A percentile compares a stretch with the other conserved stretches of the same genome.
Evolutionary conservation across 2,888 invertebrate species (phyloP).

Genomic region (Exocentrus adspersus): DNA sequence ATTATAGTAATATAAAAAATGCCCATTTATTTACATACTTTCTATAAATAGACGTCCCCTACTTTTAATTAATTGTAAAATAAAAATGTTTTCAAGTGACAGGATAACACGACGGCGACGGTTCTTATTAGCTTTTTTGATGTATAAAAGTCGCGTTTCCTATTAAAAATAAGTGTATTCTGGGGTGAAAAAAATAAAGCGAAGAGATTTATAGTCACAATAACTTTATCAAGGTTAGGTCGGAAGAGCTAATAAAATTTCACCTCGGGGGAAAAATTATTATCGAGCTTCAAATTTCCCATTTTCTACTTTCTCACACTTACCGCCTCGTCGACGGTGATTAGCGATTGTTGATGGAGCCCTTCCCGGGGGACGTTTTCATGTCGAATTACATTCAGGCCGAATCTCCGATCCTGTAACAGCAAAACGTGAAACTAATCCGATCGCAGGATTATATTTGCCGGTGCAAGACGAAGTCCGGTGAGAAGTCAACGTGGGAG

Average conservation of each 20-base stretch:
- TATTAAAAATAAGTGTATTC: background rate
- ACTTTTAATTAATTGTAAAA: too few relatives aligned
- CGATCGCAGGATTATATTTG: constrained; percentile 33
- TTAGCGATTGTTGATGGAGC: constrained; percentile 33
- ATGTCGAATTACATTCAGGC: constrained; percentile 33
- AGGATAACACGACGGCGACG: too few relatives aligned
- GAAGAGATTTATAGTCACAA: background rate
- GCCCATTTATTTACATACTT: too few relatives aligned
- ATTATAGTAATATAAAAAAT: too few relatives aligned
- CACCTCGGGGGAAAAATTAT: background rate
- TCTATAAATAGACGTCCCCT: too few relatives aligned
- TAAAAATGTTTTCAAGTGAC: too few relatives aligned
- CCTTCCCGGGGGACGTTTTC: constrained; percentile 31
- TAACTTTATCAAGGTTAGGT: background rate
- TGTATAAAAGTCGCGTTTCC: too few relatives aligned
- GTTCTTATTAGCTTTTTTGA: too few relatives aligned
- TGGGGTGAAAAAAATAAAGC: background rate
- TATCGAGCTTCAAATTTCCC: constrained; percentile 6
- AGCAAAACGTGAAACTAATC: constrained; percentile 40
- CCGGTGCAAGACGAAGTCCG: constrained; percentile 16
- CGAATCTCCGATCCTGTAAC: constrained; percentile 34
- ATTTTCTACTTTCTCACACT: constrained; percentile 16
- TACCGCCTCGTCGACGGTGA: constrained; percentile 12
- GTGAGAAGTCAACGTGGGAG: background rate
- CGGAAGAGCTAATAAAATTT: background rate